A percentile compares a stretch with the other conserved stretches of the same genome.
phyloP scores from a whole-genome alignment of 2,888 invertebrate species.

The Lasioglossum pauxillum region DNA sequence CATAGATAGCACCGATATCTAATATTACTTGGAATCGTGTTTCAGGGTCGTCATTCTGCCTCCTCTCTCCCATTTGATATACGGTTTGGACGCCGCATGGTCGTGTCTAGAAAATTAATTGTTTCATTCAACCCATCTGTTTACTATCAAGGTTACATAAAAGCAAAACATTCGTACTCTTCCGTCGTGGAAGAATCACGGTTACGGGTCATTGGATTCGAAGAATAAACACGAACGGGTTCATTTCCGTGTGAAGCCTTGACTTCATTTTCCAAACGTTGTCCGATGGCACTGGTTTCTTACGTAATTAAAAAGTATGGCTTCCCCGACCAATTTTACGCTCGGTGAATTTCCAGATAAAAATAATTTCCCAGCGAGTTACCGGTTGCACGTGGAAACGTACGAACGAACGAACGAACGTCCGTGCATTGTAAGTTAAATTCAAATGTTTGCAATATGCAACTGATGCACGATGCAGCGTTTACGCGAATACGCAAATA shows the following conservation, averaged over 20 bases:
- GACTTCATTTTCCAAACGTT: conserved; percentile 26
- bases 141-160: conserved; percentile 4
- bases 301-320: conserved; percentile 45
- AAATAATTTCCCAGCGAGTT: conserved; percentile 12
- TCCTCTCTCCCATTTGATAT: neutral
- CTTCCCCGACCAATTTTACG: conserved; percentile 45
- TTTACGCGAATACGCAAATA: neutral
- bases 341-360: conserved; percentile 31
- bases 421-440: neutral
- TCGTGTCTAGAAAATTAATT: neutral
- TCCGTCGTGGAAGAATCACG: neutral
- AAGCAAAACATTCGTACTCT: neutral
- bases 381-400: neutral
- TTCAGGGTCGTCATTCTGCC: neutral
- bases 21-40: neutral
- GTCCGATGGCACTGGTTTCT: conserved; percentile 25
- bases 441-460: conserved; percentile 15
- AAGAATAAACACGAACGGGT: conserved; percentile 17
- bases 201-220: conserved; percentile 41
- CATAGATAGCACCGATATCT: conserved; percentile 2
- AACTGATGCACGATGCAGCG: neutral
- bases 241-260: conserved; percentile 27
- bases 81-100: neutral
- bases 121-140: neutral
- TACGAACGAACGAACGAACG: neutral